Evolutionary conservation across 92 coral and sea anemone species (phyloP), one percentile per base, ranked within the genome.

Genomic region (Galaxea fascicularis): DNA sequence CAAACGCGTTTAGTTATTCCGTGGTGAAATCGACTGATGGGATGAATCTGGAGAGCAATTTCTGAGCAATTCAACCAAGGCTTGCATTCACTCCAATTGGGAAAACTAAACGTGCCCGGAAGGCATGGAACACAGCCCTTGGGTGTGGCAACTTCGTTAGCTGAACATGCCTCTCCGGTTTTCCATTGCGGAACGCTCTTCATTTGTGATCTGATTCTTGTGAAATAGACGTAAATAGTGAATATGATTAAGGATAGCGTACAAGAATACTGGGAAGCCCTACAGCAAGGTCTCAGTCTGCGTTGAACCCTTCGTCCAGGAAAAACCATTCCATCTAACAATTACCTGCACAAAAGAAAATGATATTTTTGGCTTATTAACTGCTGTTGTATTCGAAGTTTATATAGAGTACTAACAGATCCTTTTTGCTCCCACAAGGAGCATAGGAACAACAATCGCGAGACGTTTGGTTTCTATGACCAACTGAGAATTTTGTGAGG

Each of bases 21-120:
- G 2, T 65, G 63, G 12, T 45, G 69, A 21, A 74, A 54, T 16
- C 78, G 44, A 52, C 70, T 35, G 59, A 60, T 85, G 12, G 52
- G 30, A 8, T 83, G 73, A 30, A 89, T 87, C 39, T 89, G 69
- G 41, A 28, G 35, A 52, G 73, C 72, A 54, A 89, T 89, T 28
- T 79, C 78, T 10, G 83, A 51, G 35, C 93, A 89, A 21, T 85
- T 66, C n/a, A 89, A 68, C 83, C 86, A 89, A 9, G 90, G 79
- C 39, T 53, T 69, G 31, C 93, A 89, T 3, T 87, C 74, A 56
- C 44, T 85, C 93, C 93, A 89, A 11, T 73, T 80, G 15, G 78
- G 30, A 41, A 89, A 74, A 56, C 93, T 79, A 56, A 89, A 89
- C 49, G 82, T 62, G 10, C 90, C 93, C 11, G 45, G 58, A 3